Evolutionary conservation across 2,113 vertebrate species (phyloP), one percentile per base, ranked within the genome.

Genomic region (Vicugna pacos): DNA sequence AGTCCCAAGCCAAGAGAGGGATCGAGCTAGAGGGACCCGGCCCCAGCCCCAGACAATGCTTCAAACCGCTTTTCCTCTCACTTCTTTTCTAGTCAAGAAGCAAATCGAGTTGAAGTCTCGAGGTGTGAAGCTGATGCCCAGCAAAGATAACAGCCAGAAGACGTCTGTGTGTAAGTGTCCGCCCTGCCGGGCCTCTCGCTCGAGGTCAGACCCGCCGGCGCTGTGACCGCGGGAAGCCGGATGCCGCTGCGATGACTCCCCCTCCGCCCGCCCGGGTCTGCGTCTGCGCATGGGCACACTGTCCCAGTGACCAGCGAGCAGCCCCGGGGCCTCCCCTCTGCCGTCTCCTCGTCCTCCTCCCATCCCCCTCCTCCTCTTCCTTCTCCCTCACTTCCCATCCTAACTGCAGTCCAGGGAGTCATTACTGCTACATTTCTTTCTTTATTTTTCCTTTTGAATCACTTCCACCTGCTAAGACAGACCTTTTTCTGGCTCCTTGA

Each of bases 91-190:
- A 99, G 99, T 99, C 92, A 99, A 99, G 98, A 99, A 99, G 98
- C 99, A 99, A 98, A 99, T 99, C 42, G 99, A 99, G 56, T 98
- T 99, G 38, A 99, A 99, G 96, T 99, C 99, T 76, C 98, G 99
- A 97, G 99, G 99, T 17, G 99, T 99, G 83, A 99, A 99, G 98
- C 99, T 99, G 97, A 99, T 99, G 98, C 99, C 99, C 32, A 99
- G 99, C 98, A 99, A 99, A 98, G 99, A 99, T 98, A 99, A 99
- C 95, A 99, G 99, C 98, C 99, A 99, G 99, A 99, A 99, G 99
- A 99, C 99, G 81, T 99, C 99, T 98, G 99, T 99, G 97, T 99
- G 99, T 99, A 99, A 99, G 99, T 99, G 94, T 86, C 24, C 4
- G 54, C 88, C 46, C 26, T 54, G 83, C 97, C 35, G 56, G 60